Conservation (phyloP, 2,888 invertebrate species). For the Standfussiana lucernea region DNA sequence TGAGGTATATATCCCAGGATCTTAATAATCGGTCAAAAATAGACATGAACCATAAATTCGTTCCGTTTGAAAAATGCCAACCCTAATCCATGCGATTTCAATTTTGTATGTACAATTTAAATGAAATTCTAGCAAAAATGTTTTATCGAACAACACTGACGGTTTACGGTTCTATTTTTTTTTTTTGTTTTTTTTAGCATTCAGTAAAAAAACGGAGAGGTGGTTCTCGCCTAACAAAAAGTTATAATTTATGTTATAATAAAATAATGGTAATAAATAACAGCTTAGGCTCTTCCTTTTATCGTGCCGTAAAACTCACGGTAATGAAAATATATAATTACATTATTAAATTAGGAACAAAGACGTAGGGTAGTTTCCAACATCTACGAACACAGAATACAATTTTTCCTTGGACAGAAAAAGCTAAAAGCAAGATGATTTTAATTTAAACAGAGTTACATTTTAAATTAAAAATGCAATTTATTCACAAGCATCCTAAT, state of each 20-base stretch:
- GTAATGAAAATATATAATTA: not conserved
- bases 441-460: not conserved
- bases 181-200: slow-evolving; percentile 20
- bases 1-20: not conserved
- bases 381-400: not conserved
- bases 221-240: not conserved
- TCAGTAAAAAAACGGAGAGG: slow-evolving; percentile 2
- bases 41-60: slow-evolving; percentile 17
- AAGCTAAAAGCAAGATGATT: not conserved
- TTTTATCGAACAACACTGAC: slow-evolving; percentile 31
- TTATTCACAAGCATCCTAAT: not conserved
- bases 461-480: not conserved
- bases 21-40: slow-evolving; percentile 1
- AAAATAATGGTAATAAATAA: not conserved
- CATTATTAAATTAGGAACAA: not conserved
- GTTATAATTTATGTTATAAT: not conserved
- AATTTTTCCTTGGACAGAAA: not conserved
- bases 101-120: slow-evolving; percentile 43
- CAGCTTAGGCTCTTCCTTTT: not conserved
- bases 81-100: slow-evolving; percentile 49
- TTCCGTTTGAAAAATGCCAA: slow-evolving; percentile 17
- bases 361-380: no score
- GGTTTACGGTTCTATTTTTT: slow-evolving; percentile 26
- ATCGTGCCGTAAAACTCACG: not conserved
- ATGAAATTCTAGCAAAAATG: slow-evolving; percentile 50